Evolutionary conservation across 2,797 vertebrate species (phyloP).

Genomic region (Streptopelia turtur): DNA sequence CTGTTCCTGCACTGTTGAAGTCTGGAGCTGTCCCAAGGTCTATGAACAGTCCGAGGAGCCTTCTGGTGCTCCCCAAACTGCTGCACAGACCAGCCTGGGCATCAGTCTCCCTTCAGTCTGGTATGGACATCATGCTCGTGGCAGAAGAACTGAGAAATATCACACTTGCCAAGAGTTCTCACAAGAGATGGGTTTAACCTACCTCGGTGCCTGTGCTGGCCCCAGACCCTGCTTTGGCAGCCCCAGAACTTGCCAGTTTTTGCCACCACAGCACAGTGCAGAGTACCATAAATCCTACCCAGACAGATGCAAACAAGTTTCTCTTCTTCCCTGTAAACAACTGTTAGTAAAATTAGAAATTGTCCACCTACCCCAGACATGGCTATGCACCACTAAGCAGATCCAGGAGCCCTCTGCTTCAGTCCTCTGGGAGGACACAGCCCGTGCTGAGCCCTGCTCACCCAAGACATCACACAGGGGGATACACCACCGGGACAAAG

Average conservation of each 20-base stretch:
- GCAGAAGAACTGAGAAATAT: background rate
- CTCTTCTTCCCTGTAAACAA: background rate
- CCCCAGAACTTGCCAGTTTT: background rate
- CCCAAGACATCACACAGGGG: background rate
- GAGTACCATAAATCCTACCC: background rate
- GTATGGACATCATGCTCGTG: accelerated
- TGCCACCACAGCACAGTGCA: background rate
- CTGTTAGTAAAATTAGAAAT: background rate
- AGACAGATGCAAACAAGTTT: background rate
- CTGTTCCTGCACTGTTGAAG: background rate
- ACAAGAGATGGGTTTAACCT: background rate
- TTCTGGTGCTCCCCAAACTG: accelerated
- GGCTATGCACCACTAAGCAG: background rate
- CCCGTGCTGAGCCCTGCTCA: background rate
- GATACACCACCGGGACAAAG: background rate
- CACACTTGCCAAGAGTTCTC: background rate
- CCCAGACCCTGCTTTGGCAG: background rate
- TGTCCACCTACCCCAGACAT: background rate
- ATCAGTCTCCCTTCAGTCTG: background rate
- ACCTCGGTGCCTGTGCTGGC: accelerated
- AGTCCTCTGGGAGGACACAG: background rate
- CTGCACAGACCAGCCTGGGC: background rate
- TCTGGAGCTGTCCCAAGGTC: background rate
- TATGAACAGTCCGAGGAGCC: background rate
- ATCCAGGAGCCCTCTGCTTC: background rate